These are phyloP conservation scores for Pterocles gutturalis DNA, from an alignment of 2,113 vertebrate species.

Conservation along the genomic window DNA sequence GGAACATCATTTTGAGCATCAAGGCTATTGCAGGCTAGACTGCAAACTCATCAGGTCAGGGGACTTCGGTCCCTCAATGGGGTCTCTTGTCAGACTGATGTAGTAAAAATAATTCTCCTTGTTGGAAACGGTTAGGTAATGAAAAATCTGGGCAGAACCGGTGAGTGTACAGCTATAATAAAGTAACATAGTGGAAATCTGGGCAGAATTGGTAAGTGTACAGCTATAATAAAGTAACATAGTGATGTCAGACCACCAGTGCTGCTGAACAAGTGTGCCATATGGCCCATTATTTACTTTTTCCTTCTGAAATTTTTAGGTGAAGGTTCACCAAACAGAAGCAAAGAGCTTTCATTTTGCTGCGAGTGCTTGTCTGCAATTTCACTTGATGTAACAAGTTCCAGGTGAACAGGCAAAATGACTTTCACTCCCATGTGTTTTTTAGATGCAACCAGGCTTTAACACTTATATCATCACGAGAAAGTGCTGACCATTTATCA, in stretches of 20 bases:
- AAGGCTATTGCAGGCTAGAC: background rate
- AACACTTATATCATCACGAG: background rate
- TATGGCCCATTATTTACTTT: background rate
- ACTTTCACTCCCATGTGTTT: background rate
- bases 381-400: constrained; percentile 10
- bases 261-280: background rate
- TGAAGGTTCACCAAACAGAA: background rate
- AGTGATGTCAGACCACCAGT: background rate
- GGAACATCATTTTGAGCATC: background rate
- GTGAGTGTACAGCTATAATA: too few relatives aligned
- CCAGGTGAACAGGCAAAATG: background rate
- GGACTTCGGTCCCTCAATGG: background rate
- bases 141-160: background rate
- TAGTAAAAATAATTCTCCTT: background rate
- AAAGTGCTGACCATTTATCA: background rate
- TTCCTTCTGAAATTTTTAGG: background rate
- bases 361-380: background rate
- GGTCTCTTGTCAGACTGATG: background rate
- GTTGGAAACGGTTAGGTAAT: background rate
- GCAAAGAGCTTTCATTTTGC: background rate
- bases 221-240: background rate
- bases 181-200: too few relatives aligned
- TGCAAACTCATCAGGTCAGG: accelerated
- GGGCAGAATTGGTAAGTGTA: background rate
- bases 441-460: background rate